Evolutionary conservation across 2,113 vertebrate species (phyloP), one percentile per base, ranked within the genome.

Genomic region (Cyrtonyx montezumae): DNA sequence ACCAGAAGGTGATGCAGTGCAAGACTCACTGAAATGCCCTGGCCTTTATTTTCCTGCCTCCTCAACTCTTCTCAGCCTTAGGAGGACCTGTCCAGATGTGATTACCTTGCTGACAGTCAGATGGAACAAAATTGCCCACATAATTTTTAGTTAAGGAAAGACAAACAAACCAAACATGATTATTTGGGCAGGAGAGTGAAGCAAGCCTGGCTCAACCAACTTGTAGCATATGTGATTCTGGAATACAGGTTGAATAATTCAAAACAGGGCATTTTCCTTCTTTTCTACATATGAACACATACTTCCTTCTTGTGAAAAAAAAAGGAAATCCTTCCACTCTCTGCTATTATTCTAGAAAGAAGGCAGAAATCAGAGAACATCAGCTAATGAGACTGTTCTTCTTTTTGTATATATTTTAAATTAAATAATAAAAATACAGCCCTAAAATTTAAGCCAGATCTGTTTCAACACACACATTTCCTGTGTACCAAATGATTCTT

Each of bases 291-390:
- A 91, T 1, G 85, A 95, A 93, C 61, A 95, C 73, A 80, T 80
- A 88, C 66, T 94, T 96, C 69, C 85, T 96, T 93, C 86, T 85
- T 65, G n/a, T 81, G 61, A 89, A 96, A 95, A 80, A 95, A 78
- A 45, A 89, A 96, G 80, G 20, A 88, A 95, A 90, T 65, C 40
- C 51, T 93, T 78, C 65, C 86, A 75, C 1, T 8, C 88, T 96
- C 92, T 95, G 94, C 65, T 91, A 96, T 94, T 95, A 96, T 88
- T 95, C 86, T 84, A 90, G 90, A 95, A 95, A 96, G 73, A 95
- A 96, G 74, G 34, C 87, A 91, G 89, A 62, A 62, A 94, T 94
- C 94, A 94, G 73, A 94, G 55, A 81, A 86, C 56, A 90, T 77
- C 85, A 96, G 28, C 69, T 91, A 94, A 94, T 94, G 83, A 83